phyloP scores from a whole-genome alignment of 1,140 invertebrate species.

The Meloidogyne hapla region DNA sequence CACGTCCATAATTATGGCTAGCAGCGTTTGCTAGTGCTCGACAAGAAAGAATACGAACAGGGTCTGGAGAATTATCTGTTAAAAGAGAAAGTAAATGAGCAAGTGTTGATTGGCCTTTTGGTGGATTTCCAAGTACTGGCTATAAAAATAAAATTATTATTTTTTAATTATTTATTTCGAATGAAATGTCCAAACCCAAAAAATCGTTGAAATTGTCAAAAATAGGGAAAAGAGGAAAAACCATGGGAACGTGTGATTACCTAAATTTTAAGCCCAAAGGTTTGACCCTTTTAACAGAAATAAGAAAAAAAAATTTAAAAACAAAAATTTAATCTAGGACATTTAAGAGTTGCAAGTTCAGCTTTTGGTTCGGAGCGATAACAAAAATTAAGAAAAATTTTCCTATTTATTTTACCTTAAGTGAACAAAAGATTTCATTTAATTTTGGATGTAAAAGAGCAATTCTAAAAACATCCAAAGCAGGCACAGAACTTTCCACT shows the following conservation, averaged over 20 bases:
- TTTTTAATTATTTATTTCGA: too few relatives aligned
- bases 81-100: slow-evolving; percentile 40
- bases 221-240: too few relatives aligned
- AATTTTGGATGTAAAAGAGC: slow-evolving; percentile 47
- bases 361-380: not conserved
- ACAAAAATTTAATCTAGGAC: too few relatives aligned
- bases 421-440: slow-evolving; percentile 52
- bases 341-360: not conserved
- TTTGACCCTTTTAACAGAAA: too few relatives aligned
- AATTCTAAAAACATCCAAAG: slow-evolving; percentile 54
- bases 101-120: slow-evolving; percentile 16
- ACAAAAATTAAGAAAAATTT: slow-evolving; percentile 8
- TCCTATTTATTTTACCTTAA: slow-evolving; percentile 9
- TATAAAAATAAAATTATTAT: slow-evolving; percentile 8
- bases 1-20: slow-evolving; percentile 41
- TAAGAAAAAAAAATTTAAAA: too few relatives aligned
- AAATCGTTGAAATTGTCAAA: too few relatives aligned
- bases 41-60: slow-evolving; percentile 47
- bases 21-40: slow-evolving; percentile 52
- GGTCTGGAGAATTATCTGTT: slow-evolving; percentile 34
- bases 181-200: too few relatives aligned
- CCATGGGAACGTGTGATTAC: too few relatives aligned
- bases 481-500: slow-evolving; percentile 42
- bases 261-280: too few relatives aligned
- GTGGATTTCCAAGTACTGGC: slow-evolving; percentile 17